Percentiles rank a stretch among this genome's conserved stretches.
Conservation (phyloP, 2,797 vertebrate species). For the Tapera naevia region DNA sequence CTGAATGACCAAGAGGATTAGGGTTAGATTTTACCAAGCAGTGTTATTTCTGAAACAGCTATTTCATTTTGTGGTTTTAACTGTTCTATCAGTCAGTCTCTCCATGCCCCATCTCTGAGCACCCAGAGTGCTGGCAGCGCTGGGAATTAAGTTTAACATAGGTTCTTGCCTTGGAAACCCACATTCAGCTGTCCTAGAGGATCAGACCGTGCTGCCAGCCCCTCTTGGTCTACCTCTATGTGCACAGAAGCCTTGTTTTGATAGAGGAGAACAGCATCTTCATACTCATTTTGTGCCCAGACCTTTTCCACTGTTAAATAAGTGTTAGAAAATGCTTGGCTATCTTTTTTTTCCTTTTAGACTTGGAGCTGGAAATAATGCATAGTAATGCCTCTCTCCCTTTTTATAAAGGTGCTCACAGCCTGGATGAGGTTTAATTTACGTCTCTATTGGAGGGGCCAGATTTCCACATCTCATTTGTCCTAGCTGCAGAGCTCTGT, state of each 20-base stretch:
- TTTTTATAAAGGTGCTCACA: not conserved
- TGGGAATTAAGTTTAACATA: not conserved
- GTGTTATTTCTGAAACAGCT: not conserved
- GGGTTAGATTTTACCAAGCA: not conserved
- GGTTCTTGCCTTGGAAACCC: not conserved
- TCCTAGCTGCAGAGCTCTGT: not conserved
- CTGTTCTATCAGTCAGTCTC: not conserved
- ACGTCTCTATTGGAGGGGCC: not conserved
- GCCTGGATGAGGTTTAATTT: not conserved
- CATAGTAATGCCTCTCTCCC: not conserved
- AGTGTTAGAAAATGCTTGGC: not conserved
- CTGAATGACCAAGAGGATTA: not conserved
- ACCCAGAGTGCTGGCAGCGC: not conserved
- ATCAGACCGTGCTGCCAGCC: not conserved
- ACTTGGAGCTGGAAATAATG: not conserved
- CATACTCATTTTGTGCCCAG: not conserved
- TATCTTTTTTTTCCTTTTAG: not conserved
- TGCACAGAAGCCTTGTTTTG: not conserved
- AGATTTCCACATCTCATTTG: fast-evolving
- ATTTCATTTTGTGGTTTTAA: not conserved
- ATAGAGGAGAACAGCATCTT: not conserved
- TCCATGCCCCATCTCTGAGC: fast-evolving
- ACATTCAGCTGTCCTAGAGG: not conserved
- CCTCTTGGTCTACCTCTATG: not conserved
- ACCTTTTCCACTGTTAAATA: not conserved